Evolutionary conservation across 2,888 invertebrate species (phyloP), one percentile per base, ranked within the genome.

Genomic region (Andrena fulva): DNA sequence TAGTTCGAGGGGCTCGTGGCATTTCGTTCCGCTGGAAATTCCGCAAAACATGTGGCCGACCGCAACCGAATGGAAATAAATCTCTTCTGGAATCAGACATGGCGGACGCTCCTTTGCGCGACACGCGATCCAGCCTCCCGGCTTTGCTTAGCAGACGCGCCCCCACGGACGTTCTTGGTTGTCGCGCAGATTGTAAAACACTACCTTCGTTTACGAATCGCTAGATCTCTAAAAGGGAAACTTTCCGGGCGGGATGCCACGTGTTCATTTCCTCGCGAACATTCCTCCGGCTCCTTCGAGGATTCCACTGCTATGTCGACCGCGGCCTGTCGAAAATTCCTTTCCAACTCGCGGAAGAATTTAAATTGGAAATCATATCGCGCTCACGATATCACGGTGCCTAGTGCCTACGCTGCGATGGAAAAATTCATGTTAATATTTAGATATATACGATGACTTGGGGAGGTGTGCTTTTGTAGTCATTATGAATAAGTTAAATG

Each of bases 1-100:
- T 89, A 85, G 84, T 86, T 80, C 56, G 80, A 76, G 77, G 16
- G 42, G 16, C 42, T 42, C 87, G 83, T 79, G 67, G 88, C 85
- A 84, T 86, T 81, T 85, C 79, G 54, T 75, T 77, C 74, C 70
- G 70, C 69, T 75, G 59, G 64, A 77, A 80, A 80, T 84, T 75
- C 71, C 68, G 59, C 70, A n/a, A 77, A 69, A 76, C 77, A 62
- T 69, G 68, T 60, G 72, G 69, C 33, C 31, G 62, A 31, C 64
- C 62, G 71, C 67, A 33, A 76, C 29, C 24, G 35, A 63, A 62
- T 68, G 70, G 33, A 35, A 50, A 6, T 24, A 16, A 72, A 74
- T 73, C 73, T 31, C 24, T 59, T 24, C 31, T 7, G 48, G 29
- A 62, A 70, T 73, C 75, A 75, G 54, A 69, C 60, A 24, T 29